Conservation (phyloP, 2,113 vertebrate genomes). For the Dendropsophus ebraccatus region DNA sequence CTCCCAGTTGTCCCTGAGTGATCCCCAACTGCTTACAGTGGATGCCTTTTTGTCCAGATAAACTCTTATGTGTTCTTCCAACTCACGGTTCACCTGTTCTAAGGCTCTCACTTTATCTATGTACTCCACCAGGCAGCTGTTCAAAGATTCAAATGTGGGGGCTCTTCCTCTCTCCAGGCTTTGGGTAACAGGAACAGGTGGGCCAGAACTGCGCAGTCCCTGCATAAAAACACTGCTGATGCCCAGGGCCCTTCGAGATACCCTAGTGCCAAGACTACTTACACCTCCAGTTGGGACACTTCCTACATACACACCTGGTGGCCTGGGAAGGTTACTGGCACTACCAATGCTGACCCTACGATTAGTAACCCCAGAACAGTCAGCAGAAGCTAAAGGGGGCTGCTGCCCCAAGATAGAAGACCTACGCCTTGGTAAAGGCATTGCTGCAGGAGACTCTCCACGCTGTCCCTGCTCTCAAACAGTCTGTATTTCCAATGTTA, state of each 20-base stretch:
- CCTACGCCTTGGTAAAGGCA: constrained; percentile 86
- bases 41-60: constrained; percentile 84
- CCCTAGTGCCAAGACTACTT: constrained; percentile 79
- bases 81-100: constrained; percentile 87
- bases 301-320: constrained; percentile 81
- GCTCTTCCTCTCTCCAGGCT: constrained; percentile 70
- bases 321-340: constrained; percentile 59
- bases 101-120: constrained; percentile 87
- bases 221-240: constrained; percentile 95
- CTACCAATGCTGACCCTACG: constrained; percentile 65
- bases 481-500: constrained; percentile 22
- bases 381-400: constrained; percentile 63
- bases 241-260: constrained; percentile 89
- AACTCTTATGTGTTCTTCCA: constrained; percentile 86
- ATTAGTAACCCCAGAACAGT: constrained; percentile 69
- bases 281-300: constrained; percentile 67
- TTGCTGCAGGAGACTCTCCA: constrained; percentile 63
- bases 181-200: constrained; percentile 69
- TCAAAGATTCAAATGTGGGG: constrained; percentile 76
- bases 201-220: constrained; percentile 81
- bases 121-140: constrained; percentile 87
- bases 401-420: constrained; percentile 82
- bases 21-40: constrained; percentile 77
- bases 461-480: constrained; percentile 53
- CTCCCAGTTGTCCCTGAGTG: constrained; percentile 81